phyloP scores from a whole-genome alignment of 2,113 vertebrate genomes.

The Alectura lathami region DNA sequence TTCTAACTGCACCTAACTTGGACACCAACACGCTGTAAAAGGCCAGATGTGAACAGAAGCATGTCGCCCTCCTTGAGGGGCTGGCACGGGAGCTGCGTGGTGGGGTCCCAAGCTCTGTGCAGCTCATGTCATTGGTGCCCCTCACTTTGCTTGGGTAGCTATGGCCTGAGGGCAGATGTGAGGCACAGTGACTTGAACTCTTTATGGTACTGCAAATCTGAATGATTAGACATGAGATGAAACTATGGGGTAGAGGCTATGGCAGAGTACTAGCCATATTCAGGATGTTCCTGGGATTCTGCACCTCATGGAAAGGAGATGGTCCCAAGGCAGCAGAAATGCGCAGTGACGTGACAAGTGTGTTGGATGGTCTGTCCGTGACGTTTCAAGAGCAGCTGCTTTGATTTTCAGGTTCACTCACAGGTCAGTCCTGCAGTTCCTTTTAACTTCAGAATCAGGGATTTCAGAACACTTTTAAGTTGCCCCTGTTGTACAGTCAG shows the following conservation, averaged over 20 bases:
- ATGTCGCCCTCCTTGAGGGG: neutral
- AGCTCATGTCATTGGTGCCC: neutral
- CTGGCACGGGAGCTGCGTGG: neutral
- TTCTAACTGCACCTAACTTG: neutral
- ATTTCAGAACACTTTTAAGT: neutral
- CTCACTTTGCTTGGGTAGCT: neutral
- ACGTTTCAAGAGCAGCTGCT: neutral
- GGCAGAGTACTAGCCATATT: neutral
- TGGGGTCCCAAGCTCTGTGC: neutral
- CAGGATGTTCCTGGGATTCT: neutral
- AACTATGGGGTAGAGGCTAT: neutral
- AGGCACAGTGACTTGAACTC: neutral
- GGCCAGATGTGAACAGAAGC: neutral
- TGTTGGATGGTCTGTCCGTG: neutral
- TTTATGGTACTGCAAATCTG: neutral
- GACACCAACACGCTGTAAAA: accelerated
- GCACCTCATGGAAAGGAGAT: neutral
- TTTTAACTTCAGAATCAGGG: neutral
- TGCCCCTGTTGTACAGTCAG: neutral
- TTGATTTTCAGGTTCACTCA: neutral
- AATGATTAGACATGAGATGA: neutral
- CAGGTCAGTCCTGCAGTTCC: neutral
- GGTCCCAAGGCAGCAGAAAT: neutral
- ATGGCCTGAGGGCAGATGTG: neutral
- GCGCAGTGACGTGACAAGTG: neutral